phyloP scores from a whole-genome alignment of 2,888 invertebrate species.

The Eutolmus rufibarbis region DNA sequence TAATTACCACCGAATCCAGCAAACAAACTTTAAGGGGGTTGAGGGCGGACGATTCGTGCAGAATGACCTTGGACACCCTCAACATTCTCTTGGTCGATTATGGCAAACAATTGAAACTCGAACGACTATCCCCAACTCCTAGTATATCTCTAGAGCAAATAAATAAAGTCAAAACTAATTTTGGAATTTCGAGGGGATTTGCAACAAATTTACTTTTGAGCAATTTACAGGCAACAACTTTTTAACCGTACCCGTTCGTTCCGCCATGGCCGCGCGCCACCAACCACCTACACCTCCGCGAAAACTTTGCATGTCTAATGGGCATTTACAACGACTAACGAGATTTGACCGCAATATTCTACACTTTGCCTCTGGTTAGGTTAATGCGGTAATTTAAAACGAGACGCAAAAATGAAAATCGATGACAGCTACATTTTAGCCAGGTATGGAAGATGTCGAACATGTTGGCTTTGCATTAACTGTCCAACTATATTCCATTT shows the following conservation, averaged over 20 bases:
- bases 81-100: not conserved
- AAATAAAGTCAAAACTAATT: conserved; percentile 13
- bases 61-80: not conserved
- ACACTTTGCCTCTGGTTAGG: conserved; percentile 25
- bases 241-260: not conserved
- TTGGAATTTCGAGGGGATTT: conserved; percentile 25
- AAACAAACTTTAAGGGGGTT: not conserved
- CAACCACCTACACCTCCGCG: not conserved
- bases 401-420: conserved; percentile 24
- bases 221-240: not conserved
- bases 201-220: conserved; percentile 22
- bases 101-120: not conserved
- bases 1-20: not conserved
- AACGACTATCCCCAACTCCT: not conserved
- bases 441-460: not conserved
- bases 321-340: conserved; percentile 26
- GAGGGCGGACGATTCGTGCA: not conserved
- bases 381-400: conserved; percentile 36
- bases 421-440: not conserved
- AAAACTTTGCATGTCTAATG: conserved; percentile 38
- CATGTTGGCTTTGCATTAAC: not conserved
- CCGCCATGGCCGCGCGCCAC: not conserved
- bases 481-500: not conserved
- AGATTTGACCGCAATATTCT: conserved; percentile 37
- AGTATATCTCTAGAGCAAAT: not conserved